Percentiles rank a stretch among this genome's conserved stretches.
Evolutionary conservation across 2,888 invertebrate genomes (phyloP).

Genomic region (Azorinus chamasolen): DNA sequence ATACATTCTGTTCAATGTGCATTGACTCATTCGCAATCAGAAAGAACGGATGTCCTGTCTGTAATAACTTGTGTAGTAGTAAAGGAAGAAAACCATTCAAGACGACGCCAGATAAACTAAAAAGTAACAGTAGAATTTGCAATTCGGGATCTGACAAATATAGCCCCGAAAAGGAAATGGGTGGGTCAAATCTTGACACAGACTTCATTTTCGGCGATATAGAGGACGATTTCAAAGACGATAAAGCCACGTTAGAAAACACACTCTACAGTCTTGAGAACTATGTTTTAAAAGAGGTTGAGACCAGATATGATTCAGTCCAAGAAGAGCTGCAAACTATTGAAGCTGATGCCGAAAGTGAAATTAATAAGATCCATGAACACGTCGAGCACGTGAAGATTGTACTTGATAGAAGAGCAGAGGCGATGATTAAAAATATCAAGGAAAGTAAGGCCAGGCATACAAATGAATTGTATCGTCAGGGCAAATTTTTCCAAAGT

Average conservation of each 20-base stretch:
- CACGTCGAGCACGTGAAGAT: conserved; percentile 47
- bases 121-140: neutral
- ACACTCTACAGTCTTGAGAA: conserved; percentile 37
- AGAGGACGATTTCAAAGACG: conserved; percentile 22
- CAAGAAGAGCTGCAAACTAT: conserved; percentile 29
- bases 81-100: neutral
- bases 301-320: conserved; percentile 16
- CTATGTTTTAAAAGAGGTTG: conserved; percentile 27
- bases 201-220: conserved; percentile 26
- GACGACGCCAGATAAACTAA: neutral
- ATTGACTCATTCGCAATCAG: conserved; percentile 42
- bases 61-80: conserved; percentile 22
- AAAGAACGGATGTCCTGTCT: conserved; percentile 58
- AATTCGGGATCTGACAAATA: conserved; percentile 9
- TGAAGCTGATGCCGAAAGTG: conserved; percentile 43
- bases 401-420: conserved; percentile 48
- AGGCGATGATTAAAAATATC: conserved; percentile 46
- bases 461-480: conserved; percentile 35
- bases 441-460: conserved; percentile 55
- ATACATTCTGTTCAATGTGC: conserved; percentile 52
- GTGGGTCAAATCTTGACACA: conserved; percentile 9
- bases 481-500: conserved; percentile 32
- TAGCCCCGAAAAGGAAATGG: conserved; percentile 32
- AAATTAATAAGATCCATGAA: conserved; percentile 44
- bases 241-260: conserved; percentile 12